phyloP scores from a whole-genome alignment of 2,797 vertebrate genomes.

The Ispidina picta region DNA sequence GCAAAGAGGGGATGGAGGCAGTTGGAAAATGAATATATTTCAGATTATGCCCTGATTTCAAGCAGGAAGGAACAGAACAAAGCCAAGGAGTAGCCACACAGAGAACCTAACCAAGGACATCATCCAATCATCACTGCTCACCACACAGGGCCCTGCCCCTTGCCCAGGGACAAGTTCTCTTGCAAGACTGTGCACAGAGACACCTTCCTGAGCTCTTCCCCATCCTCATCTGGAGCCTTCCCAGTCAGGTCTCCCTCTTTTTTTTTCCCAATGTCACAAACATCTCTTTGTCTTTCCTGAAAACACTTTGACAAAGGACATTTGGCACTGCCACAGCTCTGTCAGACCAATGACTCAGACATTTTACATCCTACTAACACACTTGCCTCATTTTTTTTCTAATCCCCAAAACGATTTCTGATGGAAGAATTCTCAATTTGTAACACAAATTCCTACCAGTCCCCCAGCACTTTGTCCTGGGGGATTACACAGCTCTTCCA shows the following conservation, averaged over 20 bases:
- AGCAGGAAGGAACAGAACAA: neutral
- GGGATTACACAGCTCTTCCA: neutral
- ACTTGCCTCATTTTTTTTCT: accelerated
- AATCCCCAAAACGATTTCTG: neutral
- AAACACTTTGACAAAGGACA: neutral
- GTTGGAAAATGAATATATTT: neutral
- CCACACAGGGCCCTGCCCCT: neutral
- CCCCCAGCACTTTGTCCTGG: neutral
- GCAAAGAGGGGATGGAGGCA: neutral
- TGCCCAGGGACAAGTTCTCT: neutral
- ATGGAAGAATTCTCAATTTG: neutral
- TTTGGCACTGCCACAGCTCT: neutral
- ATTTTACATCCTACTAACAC: neutral
- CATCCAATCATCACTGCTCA: neutral
- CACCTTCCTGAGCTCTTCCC: neutral
- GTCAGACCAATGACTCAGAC: neutral
- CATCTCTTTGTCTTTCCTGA: neutral
- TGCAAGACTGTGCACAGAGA: neutral
- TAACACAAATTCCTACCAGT: neutral
- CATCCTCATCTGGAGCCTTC: neutral
- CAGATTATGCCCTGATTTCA: neutral
- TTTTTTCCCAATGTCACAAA: neutral
- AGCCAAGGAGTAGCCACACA: neutral
- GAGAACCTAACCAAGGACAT: too few species aligned
- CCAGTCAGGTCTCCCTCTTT: neutral